These are phyloP conservation scores for Eriocheir sinensis DNA, from an alignment of 1,140 invertebrate species.

Conservation along the genomic window DNA sequence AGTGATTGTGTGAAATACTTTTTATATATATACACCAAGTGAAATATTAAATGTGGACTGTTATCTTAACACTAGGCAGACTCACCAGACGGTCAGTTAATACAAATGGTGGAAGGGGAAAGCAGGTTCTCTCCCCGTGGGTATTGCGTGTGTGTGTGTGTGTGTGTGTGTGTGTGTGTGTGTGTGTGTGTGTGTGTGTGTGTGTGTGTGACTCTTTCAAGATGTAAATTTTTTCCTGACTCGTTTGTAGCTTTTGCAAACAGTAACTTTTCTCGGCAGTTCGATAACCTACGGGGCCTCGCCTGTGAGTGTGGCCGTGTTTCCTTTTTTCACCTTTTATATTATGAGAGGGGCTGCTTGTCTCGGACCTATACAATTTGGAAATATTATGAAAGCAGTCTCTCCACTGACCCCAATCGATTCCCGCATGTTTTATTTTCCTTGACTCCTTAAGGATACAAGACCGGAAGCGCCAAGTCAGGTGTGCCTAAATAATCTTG, in stretches of 20 bases:
- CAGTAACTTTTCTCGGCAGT: too few relatives aligned
- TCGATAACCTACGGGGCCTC: too few relatives aligned
- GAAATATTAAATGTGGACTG: neutral
- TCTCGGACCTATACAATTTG: neutral
- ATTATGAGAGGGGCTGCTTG: neutral
- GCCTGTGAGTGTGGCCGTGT: neutral
- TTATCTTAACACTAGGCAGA: neutral
- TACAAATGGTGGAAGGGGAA: neutral
- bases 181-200: neutral
- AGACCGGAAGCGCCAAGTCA: too few relatives aligned
- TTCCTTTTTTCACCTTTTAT: neutral
- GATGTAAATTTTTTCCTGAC: neutral
- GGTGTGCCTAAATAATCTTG: neutral
- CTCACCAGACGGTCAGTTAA: neutral
- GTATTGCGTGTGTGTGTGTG: neutral
- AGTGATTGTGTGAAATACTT: neutral
- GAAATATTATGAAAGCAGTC: too few relatives aligned
- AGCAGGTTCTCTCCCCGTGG: neutral
- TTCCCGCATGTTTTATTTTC: neutral
- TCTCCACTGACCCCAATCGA: neutral
- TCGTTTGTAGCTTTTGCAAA: too few relatives aligned
- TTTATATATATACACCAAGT: neutral
- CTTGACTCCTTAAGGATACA: neutral
- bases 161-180: slow-evolving; percentile 48
- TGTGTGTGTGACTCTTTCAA: neutral